These are phyloP conservation scores for Carcina quercana DNA, from an alignment of 2,888 invertebrate genomes.

Conservation along the genomic window DNA sequence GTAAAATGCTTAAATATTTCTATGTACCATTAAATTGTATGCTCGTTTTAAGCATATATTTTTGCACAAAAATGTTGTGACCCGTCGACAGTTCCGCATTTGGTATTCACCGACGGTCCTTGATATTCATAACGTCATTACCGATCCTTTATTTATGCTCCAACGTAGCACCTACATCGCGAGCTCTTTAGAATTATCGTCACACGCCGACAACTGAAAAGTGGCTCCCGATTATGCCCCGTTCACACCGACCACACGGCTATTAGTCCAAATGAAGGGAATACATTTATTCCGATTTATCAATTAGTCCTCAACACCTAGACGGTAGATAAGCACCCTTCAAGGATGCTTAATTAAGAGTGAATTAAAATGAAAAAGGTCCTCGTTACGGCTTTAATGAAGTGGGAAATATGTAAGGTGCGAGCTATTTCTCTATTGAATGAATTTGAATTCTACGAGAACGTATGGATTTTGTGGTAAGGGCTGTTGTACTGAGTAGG, in stretches of 20 bases:
- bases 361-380: conserved; percentile 58
- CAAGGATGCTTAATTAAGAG: conserved; percentile 48
- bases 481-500: conserved; percentile 37
- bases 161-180: background rate
- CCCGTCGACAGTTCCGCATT: too few species aligned
- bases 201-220: conserved; percentile 55
- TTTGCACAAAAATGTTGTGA: too few species aligned
- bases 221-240: conserved; percentile 54
- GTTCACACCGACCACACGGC: conserved; percentile 42
- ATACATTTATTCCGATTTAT: conserved; percentile 55
- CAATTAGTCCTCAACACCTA: conserved; percentile 65
- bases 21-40: too few species aligned
- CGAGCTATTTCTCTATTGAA: conserved; percentile 39
- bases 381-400: conserved; percentile 45
- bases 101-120: too few species aligned
- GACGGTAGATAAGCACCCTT: conserved; percentile 45
- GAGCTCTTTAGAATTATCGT: conserved; percentile 42
- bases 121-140: too few species aligned
- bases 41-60: background rate
- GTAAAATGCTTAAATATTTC: too few species aligned
- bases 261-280: conserved; percentile 45
- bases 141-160: too few species aligned
- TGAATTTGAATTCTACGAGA: conserved; percentile 48
- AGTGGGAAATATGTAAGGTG: conserved; percentile 30
- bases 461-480: conserved; percentile 37